phyloP scores from a whole-genome alignment of 23 tunicate species.

The Botrylloides violaceus region DNA sequence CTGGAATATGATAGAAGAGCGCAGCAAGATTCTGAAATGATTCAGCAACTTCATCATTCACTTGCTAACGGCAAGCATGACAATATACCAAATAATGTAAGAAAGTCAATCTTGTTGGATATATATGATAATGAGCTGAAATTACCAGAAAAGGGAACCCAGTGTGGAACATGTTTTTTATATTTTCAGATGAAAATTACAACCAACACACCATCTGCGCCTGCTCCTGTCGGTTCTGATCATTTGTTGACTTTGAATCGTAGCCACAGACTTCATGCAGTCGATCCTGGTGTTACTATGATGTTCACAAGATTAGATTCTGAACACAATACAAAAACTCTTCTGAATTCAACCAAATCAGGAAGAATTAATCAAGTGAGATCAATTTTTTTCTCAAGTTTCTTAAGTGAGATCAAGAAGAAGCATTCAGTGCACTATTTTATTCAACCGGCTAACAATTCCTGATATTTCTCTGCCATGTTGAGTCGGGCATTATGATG shows the following conservation, averaged over 20 bases:
- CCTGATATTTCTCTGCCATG: too few species aligned
- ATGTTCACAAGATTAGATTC: conserved; percentile 66
- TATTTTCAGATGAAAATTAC: conserved; percentile 19
- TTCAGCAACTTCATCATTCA: conserved; percentile 70
- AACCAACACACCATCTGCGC: conserved; percentile 22
- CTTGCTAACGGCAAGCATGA: conserved; percentile 21
- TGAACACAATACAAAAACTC: conserved; percentile 52
- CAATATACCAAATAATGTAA: conserved; percentile 19
- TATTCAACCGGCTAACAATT: too few species aligned
- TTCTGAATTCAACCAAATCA: conserved; percentile 45
- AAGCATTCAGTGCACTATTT: too few species aligned
- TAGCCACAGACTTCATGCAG: conserved; percentile 1
- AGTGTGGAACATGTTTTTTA: not conserved
- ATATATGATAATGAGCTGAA: too few species aligned
- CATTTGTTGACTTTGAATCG: not conserved
- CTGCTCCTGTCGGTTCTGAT: conserved; percentile 15
- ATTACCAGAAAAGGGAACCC: too few species aligned
- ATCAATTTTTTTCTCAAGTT: too few species aligned
- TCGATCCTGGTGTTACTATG: conserved; percentile 52
- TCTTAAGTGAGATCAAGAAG: too few species aligned
- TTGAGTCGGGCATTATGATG: too few species aligned
- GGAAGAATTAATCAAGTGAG: conserved; percentile 65
- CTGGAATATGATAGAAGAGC: conserved; percentile 42
- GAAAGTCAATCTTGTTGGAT: too few species aligned
- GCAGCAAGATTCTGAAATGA: conserved; percentile 69